Conservation (phyloP, 2,888 invertebrate species). For the Druceiella hillmani region DNA sequence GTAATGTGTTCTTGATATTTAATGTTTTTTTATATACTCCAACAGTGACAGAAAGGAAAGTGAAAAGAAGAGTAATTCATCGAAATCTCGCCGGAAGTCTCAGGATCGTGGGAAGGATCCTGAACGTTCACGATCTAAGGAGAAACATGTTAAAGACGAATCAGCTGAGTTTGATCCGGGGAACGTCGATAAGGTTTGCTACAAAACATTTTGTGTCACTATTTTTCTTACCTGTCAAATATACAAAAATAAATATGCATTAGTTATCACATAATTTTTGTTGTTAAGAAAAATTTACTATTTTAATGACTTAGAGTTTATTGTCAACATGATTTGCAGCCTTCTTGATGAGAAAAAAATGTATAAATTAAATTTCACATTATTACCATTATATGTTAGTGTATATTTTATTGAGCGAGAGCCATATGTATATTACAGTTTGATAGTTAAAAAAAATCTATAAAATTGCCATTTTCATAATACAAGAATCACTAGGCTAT, state of each 20-base stretch:
- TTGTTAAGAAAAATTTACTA: background rate
- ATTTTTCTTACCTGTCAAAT: too few relatives aligned
- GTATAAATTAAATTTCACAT: too few relatives aligned
- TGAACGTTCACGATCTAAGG: constrained; percentile 52
- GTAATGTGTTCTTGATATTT: constrained; percentile 23
- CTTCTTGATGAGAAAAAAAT: too few relatives aligned
- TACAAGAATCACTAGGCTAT: too few relatives aligned
- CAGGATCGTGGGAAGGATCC: constrained; percentile 37
- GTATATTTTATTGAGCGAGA: too few relatives aligned
- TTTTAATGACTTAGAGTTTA: constrained; percentile 1
- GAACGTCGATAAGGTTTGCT: constrained; percentile 63
- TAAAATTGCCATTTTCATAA: too few relatives aligned
- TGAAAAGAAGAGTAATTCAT: constrained; percentile 59
- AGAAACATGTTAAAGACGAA: constrained; percentile 53
- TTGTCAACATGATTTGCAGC: too few relatives aligned
- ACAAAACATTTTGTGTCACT: background rate
- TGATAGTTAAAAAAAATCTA: too few relatives aligned
- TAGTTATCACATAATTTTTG: background rate
- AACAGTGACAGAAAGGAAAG: constrained; percentile 54
- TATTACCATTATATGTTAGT: too few relatives aligned
- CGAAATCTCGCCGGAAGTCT: constrained; percentile 54
- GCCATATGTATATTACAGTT: too few relatives aligned
- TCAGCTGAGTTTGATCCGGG: constrained; percentile 65
- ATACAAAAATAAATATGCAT: too few relatives aligned
- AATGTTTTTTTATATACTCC: constrained; percentile 29